Conservation (phyloP, 1,140 invertebrate genomes). For the Zaprionus africanus region DNA sequence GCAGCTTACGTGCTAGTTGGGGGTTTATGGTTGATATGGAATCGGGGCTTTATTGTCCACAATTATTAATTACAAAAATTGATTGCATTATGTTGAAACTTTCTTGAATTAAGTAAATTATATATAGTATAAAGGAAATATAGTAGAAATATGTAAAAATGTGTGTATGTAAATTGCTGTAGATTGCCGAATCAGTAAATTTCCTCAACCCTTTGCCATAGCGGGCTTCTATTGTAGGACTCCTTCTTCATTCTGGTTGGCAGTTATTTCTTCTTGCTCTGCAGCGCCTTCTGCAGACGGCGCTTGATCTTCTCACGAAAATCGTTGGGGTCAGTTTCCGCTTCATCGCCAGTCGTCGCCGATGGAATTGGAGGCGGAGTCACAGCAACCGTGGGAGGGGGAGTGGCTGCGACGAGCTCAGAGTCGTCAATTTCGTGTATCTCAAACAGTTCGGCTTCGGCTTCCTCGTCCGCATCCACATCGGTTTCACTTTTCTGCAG, state of each 20-base stretch:
- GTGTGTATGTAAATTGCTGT: not conserved
- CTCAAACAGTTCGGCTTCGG: conserved; percentile 22
- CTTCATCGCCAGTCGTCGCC: not conserved
- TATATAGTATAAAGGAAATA: conserved; percentile 21
- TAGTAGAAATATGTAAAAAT: conserved; percentile 16
- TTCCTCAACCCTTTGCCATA: not conserved
- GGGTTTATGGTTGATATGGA: conserved; percentile 25
- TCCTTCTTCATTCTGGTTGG: not conserved
- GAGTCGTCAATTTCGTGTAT: conserved; percentile 40
- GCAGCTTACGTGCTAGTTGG: conserved; percentile 50
- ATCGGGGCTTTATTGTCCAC: conserved; percentile 55
- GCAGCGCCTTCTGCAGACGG: conserved; percentile 71
- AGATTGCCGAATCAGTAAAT: not conserved
- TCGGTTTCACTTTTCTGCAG: conserved; percentile 18
- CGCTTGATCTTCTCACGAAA: conserved; percentile 81
- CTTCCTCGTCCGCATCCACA: conserved; percentile 17
- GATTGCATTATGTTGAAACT: conserved; percentile 27
- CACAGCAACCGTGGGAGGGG: not conserved
- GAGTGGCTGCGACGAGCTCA: not conserved
- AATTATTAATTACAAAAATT: conserved; percentile 50
- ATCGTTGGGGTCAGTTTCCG: conserved; percentile 64
- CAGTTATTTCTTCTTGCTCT: conserved; percentile 77
- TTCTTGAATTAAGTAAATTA: conserved; percentile 21
- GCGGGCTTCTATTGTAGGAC: not conserved
- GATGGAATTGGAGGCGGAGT: not conserved